Conservation (phyloP, 2,113 vertebrate genomes). For the Edolisoma coerulescens region DNA sequence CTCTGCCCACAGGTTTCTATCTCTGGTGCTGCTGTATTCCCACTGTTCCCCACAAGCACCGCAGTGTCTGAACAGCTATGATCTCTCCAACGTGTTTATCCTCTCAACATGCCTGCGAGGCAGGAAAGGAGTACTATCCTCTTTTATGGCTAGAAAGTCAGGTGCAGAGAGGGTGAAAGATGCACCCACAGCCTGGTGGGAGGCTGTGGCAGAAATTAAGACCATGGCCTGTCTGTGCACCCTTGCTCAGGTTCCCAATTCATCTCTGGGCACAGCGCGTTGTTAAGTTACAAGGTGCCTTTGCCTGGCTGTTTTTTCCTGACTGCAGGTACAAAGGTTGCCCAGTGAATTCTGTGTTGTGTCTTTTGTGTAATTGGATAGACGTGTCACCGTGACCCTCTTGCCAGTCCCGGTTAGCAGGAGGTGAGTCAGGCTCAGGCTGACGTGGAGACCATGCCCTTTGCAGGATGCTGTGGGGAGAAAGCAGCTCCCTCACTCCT, state of each 20-base stretch:
- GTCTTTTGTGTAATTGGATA: neutral
- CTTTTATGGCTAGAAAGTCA: neutral
- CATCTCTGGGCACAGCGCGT: neutral
- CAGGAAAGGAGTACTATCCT: neutral
- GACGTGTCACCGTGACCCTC: rapidly evolving
- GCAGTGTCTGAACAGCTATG: neutral
- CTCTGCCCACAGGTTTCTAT: conserved; percentile 53
- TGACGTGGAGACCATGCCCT: neutral
- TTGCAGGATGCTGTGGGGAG: neutral
- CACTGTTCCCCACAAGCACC: neutral
- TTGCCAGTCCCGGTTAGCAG: neutral
- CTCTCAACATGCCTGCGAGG: neutral
- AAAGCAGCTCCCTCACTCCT: neutral
- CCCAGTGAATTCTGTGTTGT: neutral
- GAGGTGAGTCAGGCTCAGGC: neutral
- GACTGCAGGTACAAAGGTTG: neutral
- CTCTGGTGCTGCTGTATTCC: conserved; percentile 17
- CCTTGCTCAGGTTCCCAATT: neutral
- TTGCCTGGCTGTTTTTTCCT: neutral
- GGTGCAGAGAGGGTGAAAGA: neutral
- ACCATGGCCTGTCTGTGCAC: rapidly evolving
- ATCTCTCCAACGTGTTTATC: neutral
- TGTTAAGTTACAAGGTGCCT: neutral
- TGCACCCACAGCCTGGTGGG: rapidly evolving
- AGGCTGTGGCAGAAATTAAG: neutral